Evolutionary conservation across 2,797 vertebrate species (phyloP), one percentile per base, ranked within the genome.

Genomic region (Varecia variegata): DNA sequence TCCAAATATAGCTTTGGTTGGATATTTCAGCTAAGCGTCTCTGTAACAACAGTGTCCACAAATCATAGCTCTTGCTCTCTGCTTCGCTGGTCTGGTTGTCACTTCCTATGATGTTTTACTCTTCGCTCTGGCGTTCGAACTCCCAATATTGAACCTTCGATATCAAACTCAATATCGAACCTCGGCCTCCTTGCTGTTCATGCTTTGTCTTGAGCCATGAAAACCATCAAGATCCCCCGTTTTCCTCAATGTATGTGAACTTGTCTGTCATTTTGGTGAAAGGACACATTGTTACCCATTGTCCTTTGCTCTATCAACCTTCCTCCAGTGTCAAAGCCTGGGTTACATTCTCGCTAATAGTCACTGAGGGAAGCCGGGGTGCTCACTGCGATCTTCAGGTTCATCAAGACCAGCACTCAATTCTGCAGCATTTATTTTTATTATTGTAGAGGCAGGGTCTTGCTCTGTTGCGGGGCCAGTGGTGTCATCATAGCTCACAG

Each of bases 261-360:
- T 92, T 27, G 60, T 76, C 88, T 93, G 83, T 86, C 87, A 47
- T 92, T 94, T 45, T 86, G 94, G 95, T 70, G 38, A 92, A 67
- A 97, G 91, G 87, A 93, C 89, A 93, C 84, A 87, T 43, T 50
- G 76, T 95, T 76, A 45, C 79, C 95, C 94, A 93, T 38, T 74
- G 84, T 94, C 91, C 94, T 97, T 95, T 85, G 52, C 38, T 79
- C 80, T 62, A 65, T 43, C 83, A 81, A 50, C 32, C 45, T 73
- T 65, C 73, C 82, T 95, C 54, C 13, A 25, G 76, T 17, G 83
- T 60, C 83, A 77, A 79, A 86, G 56, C 50, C 52, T 74, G 56
- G 2, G 71, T 90, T 74, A 60, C 2, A 40, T 18, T 60, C 86
- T 88, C 67, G 58, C 70, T 96, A 87, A 95, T 90, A 88, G 85